Conservation (phyloP, 2,797 vertebrate species). For the Sphenopsis melanotis region DNA sequence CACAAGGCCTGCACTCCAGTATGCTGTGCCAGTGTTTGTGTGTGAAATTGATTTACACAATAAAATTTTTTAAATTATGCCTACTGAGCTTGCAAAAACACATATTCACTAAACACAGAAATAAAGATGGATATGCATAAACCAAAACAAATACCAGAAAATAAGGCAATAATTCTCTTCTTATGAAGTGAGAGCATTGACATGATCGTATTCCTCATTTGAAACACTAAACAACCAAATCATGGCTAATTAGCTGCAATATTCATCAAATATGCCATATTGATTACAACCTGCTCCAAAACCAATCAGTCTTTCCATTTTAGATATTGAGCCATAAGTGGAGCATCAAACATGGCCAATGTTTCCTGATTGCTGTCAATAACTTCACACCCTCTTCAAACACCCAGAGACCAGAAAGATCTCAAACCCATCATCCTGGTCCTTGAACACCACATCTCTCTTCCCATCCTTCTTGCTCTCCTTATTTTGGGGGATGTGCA, state of each 20-base stretch:
- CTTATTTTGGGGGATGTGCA: neutral
- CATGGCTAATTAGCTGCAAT: conserved; percentile 34
- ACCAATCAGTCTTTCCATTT: neutral
- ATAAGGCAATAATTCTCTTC: neutral
- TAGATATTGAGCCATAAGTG: neutral
- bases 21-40: neutral
- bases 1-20: neutral
- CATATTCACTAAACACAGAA: neutral
- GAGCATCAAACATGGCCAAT: neutral
- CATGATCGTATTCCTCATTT: neutral
- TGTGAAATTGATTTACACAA: neutral
- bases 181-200: neutral
- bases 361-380: neutral
- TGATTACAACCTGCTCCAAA: neutral
- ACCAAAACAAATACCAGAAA: conserved; percentile 1
- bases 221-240: conserved; percentile 25
- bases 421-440: neutral
- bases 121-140: neutral
- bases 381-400: neutral
- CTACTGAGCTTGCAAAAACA: neutral
- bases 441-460: neutral
- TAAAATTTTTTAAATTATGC: neutral
- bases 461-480: neutral
- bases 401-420: neutral
- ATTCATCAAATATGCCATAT: neutral